Evolutionary conservation across 2,888 invertebrate species (phyloP).

Genomic region (Lapara coniferarum): DNA sequence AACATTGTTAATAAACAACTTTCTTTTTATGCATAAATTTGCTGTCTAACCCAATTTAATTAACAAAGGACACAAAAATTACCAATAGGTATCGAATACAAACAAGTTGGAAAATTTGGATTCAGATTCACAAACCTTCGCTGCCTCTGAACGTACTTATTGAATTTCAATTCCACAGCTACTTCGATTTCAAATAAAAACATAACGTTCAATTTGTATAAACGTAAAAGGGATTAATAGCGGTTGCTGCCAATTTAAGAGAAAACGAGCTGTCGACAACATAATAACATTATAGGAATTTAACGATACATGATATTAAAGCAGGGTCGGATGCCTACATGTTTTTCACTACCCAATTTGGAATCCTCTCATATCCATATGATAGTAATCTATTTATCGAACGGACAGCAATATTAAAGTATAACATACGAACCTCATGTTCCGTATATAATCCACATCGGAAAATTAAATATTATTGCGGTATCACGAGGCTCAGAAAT

Average conservation of each 20-base stretch:
- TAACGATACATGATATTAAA: constrained; percentile 53
- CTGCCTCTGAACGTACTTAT: not conserved
- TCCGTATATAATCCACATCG: constrained; percentile 32
- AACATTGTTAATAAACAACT: not conserved
- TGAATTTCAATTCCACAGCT: constrained; percentile 2
- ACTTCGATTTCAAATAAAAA: not conserved
- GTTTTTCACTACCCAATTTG: constrained; percentile 55
- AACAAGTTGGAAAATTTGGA: not conserved
- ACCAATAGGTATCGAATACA: not conserved
- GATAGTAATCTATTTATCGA: constrained; percentile 68
- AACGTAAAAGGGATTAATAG: constrained; percentile 17
- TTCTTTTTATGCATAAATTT: not conserved
- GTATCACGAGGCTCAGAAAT: not conserved
- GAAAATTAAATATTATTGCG: constrained; percentile 13
- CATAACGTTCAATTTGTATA: constrained; percentile 3
- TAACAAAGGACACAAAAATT: not conserved
- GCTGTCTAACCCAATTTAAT: not conserved
- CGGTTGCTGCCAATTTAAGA: constrained; percentile 11
- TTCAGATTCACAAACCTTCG: not conserved
- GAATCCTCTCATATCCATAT: constrained; percentile 57
- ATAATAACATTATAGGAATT: constrained; percentile 35
- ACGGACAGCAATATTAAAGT: constrained; percentile 63
- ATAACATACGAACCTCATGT: constrained; percentile 49
- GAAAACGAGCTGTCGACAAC: constrained; percentile 19
- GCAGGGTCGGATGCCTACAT: constrained; percentile 49